phyloP scores from a whole-genome alignment of 2,888 invertebrate species.

The Tricholauxania praeusta region DNA sequence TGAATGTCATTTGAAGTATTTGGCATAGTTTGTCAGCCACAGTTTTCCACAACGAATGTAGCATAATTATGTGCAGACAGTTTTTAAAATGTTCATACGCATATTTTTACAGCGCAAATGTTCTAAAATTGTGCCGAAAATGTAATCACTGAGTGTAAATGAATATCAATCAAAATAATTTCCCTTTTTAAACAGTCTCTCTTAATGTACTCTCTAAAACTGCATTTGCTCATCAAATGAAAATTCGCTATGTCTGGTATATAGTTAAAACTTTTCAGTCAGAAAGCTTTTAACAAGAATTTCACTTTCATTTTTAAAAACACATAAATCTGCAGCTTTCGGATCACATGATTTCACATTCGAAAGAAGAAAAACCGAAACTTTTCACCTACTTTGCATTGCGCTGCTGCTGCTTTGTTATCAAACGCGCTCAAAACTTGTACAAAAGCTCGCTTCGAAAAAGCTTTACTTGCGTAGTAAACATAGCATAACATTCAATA shows the following conservation, averaged over 20 bases:
- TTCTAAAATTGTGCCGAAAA: too few species aligned
- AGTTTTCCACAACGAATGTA: too few species aligned
- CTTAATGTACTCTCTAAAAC: neutral
- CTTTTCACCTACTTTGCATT: slow-evolving; percentile 14
- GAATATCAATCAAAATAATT: too few species aligned
- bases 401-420: neutral
- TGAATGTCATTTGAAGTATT: too few species aligned
- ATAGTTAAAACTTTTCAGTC: too few species aligned
- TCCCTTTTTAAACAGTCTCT: neutral
- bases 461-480: slow-evolving; percentile 3
- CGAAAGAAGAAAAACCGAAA: neutral
- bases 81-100: too few species aligned
- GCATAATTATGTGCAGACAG: too few species aligned
- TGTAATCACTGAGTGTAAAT: too few species aligned
- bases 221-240: too few species aligned
- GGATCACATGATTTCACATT: slow-evolving; percentile 2
- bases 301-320: slow-evolving; percentile 26
- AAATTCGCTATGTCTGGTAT: too few species aligned
- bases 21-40: too few species aligned
- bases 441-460: neutral
- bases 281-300: slow-evolving; percentile 16
- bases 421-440: neutral
- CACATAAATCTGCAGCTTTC: neutral
- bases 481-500: neutral
- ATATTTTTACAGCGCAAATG: too few species aligned